Base-by-base conservation (phyloP, 2,797 vertebrate species). In the Sebastes umbrosus region DNA sequence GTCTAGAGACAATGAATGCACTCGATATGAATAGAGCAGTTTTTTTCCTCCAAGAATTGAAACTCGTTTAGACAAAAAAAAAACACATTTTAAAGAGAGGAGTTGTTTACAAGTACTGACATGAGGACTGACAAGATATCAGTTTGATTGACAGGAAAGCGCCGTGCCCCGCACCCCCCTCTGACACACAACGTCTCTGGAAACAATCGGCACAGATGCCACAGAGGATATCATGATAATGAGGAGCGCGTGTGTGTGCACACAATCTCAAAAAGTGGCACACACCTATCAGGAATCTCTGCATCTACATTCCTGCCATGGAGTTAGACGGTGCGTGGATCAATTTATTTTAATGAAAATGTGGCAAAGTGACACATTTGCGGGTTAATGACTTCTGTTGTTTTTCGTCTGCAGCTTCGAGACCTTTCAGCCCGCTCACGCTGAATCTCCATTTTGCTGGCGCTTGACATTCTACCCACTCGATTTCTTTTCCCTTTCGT, bases 201-300 rank as follows among this genome's bases (percentile, higher is more conserved):
- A 65, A 57, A 76, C 25, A 54, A 50, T 6, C 70, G 81, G 69
- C 67, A 32, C 62, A 55, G 32, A 70, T 79, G 82, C 76, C 68
- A 85, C 32, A 6, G 62, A 67, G 55, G 32, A 74, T 31, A 27
- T 71, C 74, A 81, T 55, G 63, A 75, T 88, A 90, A 88, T 87
- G 79, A 88, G 79, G 62, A 12, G 12, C 16, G 55, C 11, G 25
- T 16, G 18, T 78, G 20, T 77, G 69, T 75, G 73, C 39, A 2
- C 65, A 69, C 29, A 58, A 25, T 69, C 22, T 68, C 12, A 69
- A 22, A 81, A 70, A 31, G 14, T 59, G 46, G 1, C 39, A 32
- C 43, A 69, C 83, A 46, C 22, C 50, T 46, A 58, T 72, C 27
- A 54, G 27, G 6, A 1, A 5, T 20, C 9, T 43, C 57, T 52